Evolutionary conservation across 92 coral and sea anemone species (phyloP).

Genomic region (Scolanthus callimorphus): DNA sequence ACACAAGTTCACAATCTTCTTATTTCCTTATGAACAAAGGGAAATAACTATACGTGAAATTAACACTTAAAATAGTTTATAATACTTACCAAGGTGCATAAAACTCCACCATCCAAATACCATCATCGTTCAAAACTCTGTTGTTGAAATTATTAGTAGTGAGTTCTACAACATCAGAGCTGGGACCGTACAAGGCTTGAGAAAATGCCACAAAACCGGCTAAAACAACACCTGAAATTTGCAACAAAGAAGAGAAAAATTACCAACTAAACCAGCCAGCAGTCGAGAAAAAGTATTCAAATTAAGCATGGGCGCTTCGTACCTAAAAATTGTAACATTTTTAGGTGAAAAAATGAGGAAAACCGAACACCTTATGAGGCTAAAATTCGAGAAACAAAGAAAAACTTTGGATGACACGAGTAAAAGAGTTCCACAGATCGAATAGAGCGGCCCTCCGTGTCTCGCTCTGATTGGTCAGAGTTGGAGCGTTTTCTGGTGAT

Average conservation of each 20-base stretch:
- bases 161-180: constrained; percentile 82
- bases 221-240: constrained; percentile 62
- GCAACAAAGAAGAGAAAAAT: constrained; percentile 7
- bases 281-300: no score
- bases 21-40: no score
- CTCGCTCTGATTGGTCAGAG: constrained; percentile 88
- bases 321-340: no score
- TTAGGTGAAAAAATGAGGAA: no score
- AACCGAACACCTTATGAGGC: no score
- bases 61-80: no score
- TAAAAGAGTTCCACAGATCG: constrained; percentile 40
- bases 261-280: no score
- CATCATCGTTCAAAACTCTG: constrained; percentile 82
- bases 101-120: constrained; percentile 93
- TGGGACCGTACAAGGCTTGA: constrained; percentile 80
- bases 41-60: no score
- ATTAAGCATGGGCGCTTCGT: no score
- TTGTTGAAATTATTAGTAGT: constrained; percentile 85
- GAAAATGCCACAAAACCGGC: constrained; percentile 43
- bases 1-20: no score
- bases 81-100: constrained; percentile 92
- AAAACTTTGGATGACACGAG: no score
- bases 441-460: constrained; percentile 89
- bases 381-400: no score
- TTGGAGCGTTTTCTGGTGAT: constrained; percentile 11